Base-by-base conservation (phyloP, 1,140 invertebrate species). In the Solen grandis region DNA sequence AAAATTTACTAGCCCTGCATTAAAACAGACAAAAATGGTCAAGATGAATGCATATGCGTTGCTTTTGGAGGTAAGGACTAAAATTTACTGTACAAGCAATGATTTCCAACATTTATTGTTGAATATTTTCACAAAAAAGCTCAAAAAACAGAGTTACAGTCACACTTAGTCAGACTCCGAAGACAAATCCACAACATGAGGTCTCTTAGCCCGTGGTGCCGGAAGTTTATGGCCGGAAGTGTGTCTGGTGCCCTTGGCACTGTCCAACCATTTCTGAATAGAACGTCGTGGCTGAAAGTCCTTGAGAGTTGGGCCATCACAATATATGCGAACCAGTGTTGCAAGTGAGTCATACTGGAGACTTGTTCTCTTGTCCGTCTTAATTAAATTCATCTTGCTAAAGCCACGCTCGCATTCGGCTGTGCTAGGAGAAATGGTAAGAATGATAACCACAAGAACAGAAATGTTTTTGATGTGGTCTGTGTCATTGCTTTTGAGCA, bases 381-480 rank as follows among this genome's bases (percentile, higher is more conserved):
- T 80, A n/a, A 81, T 31, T 0, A 14, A 2, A 25, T 81, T 73
- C 2, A 81, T 33, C 5, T 14, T 5, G n/a, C n/a, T n/a, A n/a
- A n/a, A n/a, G n/a, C n/a, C n/a, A n/a, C n/a, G n/a, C n/a, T n/a
- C n/a, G n/a, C n/a, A n/a, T n/a, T n/a, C n/a, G n/a, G n/a, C n/a
- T n/a, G n/a, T n/a, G n/a, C n/a, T n/a, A n/a, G n/a, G 52, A 33
- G 69, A 52, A 27, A 81, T 59, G 2, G 46, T 81, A 2, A 81
- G 69, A 29, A 73, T 54, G 19, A 81, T 62, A 14, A 36, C 14
- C 2, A 52, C 31, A 0, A 81, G 25, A 10, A 50, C 14, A 5
- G 33, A 14, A 33, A 72, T 60, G 16, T 27, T n/a, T 13, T 16
- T 13, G 10, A 19, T 3, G 16, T 1, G 14, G 22, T 25, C 22